Evolutionary conservation across 2,888 invertebrate genomes (phyloP), one percentile per base, ranked within the genome.

Genomic region (Eupithecia tripunctaria): DNA sequence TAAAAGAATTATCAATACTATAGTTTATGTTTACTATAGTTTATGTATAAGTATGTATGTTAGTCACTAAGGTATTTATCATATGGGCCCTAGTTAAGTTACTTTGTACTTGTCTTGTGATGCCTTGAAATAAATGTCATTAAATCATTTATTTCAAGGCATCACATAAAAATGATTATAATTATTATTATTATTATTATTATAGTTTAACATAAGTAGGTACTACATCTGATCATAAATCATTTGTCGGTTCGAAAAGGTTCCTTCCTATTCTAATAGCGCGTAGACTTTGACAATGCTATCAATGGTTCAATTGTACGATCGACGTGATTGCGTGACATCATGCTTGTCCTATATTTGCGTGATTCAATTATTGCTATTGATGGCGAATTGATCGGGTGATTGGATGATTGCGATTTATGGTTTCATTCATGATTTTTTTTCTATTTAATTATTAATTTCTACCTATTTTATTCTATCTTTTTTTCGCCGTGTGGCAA

Each of bases 331-430:
- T 79, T 81, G 77, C 76, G 79, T 90, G 91, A 91, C 87, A 89
- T 91, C 91, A 90, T 88, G 85, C 83, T 86, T 86, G 88, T 81
- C 84, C 89, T 83, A 89, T 83, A 87, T 88, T 84, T 86, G 83
- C 82, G 85, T 89, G 88, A 92, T 91, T 91, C 91, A 89, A 92
- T 92, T 91, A 91, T 72, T 60, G 87, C 82, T 87, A 88, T 89
- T 91, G 89, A 88, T 89, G 90, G 85, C 86, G 85, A 89, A 91
- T 89, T 90, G 88, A 88, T 85, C 81, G 75, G 74, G n/a, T 64
- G 27, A 60, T 60, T 14, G 7, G 8, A 29, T 60, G 21, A 64
- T 64, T 64, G n/a, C 36, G 5, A 63, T 76, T 78, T 70, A 78
- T 77, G 78, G 71, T 70, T 70, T 68, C 69, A 62, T 75, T 80